Evolutionary conservation across 2,113 vertebrate species (phyloP), one percentile per base, ranked within the genome.

Genomic region (Etheostoma cragini): DNA sequence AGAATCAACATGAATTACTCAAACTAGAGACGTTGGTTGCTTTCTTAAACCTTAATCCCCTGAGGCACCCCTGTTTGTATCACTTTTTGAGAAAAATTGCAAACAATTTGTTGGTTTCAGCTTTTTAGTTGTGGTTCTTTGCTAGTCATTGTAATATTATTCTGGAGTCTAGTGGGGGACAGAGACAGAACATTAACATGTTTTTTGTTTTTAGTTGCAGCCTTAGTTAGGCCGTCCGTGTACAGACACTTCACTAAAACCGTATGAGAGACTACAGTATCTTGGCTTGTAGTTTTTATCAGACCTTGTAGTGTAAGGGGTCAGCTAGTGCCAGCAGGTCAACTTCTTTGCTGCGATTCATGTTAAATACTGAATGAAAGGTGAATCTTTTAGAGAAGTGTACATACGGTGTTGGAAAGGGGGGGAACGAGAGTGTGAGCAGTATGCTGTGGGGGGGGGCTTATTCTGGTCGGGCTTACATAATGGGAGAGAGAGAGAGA

Each of bases 401-500:
- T 58, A 8, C 52, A n/a, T 64, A 26, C 6, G 75, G 16, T 61
- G 78, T 72, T 0, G 1, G 22, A 26, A 21, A 50, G 76, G 21
- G 71, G 26, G 22, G 56, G 38, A 72, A 63, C 57, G 42, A 71
- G 68, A 72, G 17, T 73, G 75, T 53, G 70, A 78, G 58, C 71
- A 65, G 42, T 56, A 61, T 22, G 38, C 5, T 11, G 6, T 1
- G 54, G 14, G 3, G 24, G 60, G 65, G 21, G 54, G 91, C 88
- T 83, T 89, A 30, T 60, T 63, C 54, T 67, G 46, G 15, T 50
- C 2, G 19, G 53, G 42, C 86, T 95, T 95, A 94, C 91, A 91
- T 95, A 94, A 94, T 90, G 66, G 77, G 64, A 88, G 79, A 62
- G 38, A 22, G 33, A 76, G 81, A 61, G 85, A 54, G 85, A 70